These are phyloP conservation scores for Strix uralensis DNA, from an alignment of 2,113 vertebrate genomes.

Conservation along the genomic window DNA sequence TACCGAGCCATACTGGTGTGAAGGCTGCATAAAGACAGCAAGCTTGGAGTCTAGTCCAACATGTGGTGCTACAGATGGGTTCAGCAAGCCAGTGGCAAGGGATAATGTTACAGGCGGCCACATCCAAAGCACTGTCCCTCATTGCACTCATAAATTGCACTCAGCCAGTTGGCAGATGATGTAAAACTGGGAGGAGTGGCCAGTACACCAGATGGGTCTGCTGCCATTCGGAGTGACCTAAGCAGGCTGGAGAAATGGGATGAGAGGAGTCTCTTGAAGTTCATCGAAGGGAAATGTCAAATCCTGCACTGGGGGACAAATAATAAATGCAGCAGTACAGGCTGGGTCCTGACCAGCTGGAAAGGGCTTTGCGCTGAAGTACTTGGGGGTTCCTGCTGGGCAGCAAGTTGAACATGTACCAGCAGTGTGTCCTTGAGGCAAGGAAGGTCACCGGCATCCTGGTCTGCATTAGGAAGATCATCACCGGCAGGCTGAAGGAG, in stretches of 20 bases:
- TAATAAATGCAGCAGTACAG: neutral
- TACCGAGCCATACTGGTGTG: neutral
- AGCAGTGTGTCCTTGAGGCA: neutral
- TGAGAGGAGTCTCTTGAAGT: neutral
- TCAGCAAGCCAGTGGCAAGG: neutral
- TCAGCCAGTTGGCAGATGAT: neutral
- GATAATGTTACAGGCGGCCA: neutral
- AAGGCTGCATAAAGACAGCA: neutral
- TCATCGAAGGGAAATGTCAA: neutral
- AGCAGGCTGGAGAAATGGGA: neutral
- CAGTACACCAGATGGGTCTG: neutral
- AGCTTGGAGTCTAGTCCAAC: neutral
- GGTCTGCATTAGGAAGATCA: neutral
- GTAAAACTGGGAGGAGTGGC: neutral
- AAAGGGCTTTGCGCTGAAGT: neutral
- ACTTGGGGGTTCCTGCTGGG: neutral
- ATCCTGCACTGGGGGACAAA: neutral
- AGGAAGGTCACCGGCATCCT: neutral
- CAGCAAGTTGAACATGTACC: neutral
- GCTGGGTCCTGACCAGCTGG: neutral
- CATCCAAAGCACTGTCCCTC: neutral
- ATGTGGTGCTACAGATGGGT: neutral
- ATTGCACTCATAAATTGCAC: neutral
- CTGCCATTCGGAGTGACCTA: neutral
- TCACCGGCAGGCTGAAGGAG: neutral